Percentiles rank a stretch among this genome's conserved stretches.
Conservation (phyloP, 2,113 vertebrate species). For the Cichladusa arquata region DNA sequence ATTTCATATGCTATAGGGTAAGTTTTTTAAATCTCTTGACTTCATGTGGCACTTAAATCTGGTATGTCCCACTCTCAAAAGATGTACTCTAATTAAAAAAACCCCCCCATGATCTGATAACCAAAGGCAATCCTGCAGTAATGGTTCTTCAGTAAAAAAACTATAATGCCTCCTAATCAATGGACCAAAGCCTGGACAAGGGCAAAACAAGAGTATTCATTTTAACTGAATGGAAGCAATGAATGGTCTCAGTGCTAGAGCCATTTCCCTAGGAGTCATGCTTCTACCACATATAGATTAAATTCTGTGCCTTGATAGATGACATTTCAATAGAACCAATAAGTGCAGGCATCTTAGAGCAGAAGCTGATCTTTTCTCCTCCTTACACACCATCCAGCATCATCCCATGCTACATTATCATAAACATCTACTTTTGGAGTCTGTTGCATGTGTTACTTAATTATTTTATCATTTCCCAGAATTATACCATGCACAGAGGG, state of each 20-base stretch:
- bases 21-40: not conserved
- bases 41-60: not conserved
- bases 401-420: not conserved
- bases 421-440: constrained; percentile 1
- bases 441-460: constrained; percentile 51
- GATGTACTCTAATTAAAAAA: not conserved
- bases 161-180: not conserved
- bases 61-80: not conserved
- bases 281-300: constrained; percentile 31
- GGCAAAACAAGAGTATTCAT: not conserved
- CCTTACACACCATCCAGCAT: not conserved
- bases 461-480: constrained; percentile 70
- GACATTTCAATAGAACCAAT: not conserved
- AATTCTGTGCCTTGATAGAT: constrained; percentile 39
- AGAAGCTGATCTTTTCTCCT: constrained; percentile 10
- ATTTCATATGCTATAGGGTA: not conserved
- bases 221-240: constrained; percentile 52
- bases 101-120: constrained; percentile 12
- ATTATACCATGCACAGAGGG: constrained; percentile 6
- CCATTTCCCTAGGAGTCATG: constrained; percentile 24
- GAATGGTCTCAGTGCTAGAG: not conserved
- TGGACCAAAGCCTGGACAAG: not conserved
- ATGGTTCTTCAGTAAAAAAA: constrained; percentile 22
- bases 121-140: constrained; percentile 5
- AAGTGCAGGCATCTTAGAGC: not conserved